A percentile compares a stretch with the other conserved stretches of the same genome.
Evolutionary conservation across 2,888 invertebrate species (phyloP).

Genomic region (Thera britannica): DNA sequence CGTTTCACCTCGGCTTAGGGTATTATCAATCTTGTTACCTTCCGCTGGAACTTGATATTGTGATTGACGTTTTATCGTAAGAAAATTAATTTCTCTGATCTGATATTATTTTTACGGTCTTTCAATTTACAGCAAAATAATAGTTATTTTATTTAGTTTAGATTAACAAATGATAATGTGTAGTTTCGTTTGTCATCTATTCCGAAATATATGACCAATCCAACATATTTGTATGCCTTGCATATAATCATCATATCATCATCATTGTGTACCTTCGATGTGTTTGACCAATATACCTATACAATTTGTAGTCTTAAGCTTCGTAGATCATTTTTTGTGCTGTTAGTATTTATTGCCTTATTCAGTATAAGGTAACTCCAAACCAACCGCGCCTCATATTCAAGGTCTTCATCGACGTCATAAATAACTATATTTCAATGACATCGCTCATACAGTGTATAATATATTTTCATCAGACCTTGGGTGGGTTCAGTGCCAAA

Average conservation of each 20-base stretch:
- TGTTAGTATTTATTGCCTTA: background rate
- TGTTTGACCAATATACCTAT: too few relatives aligned
- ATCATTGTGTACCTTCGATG: too few relatives aligned
- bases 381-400: constrained; percentile 16
- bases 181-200: too few relatives aligned
- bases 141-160: too few relatives aligned
- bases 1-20: constrained; percentile 30
- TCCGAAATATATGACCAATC: too few relatives aligned
- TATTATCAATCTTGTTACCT: constrained; percentile 25
- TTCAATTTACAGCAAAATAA: too few relatives aligned
- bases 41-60: constrained; percentile 4
- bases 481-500: constrained; percentile 60
- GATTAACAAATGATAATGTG: too few relatives aligned
- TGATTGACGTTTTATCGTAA: constrained; percentile 2
- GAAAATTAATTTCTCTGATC: background rate
- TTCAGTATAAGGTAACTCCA: background rate
- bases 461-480: constrained; percentile 52
- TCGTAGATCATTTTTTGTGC: background rate
- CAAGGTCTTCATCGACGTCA: constrained; percentile 18
- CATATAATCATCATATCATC: too few relatives aligned
- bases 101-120: background rate
- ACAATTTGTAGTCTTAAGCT: too few relatives aligned
- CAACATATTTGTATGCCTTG: too few relatives aligned
- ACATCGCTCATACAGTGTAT: constrained; percentile 28
- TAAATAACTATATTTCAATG: constrained; percentile 28